Base-by-base conservation (phyloP, 2,113 vertebrate species). In the Cygnus buccinator region DNA sequence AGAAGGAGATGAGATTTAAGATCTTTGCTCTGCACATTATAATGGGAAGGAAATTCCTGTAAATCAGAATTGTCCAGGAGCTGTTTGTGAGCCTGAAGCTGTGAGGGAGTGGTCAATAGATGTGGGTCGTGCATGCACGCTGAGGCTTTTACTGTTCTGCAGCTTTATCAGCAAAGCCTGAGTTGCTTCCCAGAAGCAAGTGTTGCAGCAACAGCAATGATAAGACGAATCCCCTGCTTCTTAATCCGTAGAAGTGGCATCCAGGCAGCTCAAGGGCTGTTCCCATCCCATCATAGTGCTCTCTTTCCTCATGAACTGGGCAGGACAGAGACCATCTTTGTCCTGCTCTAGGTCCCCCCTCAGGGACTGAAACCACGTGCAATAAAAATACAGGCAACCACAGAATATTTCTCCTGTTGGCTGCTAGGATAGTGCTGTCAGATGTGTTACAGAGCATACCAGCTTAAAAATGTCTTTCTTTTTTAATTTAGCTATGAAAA, bases 401-500 rank as follows among this genome's bases (percentile, higher is more conserved):
- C 28, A 58, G 66, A 70, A 13, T 76, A 50, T 85, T 95, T 62
- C 29, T 81, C 29, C n/a, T 19, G 9, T 65, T 81, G 90, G 13
- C 31, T 89, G 46, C 74, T 46, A 50, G 35, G 48, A 23, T 93
- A 7, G 50, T 2, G 4, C 28, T 87, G 48, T 70, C 79, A 59
- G 50, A 66, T 78, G 31, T 2, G 2, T 84, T 75, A 55, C 1
- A 5, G 62, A 96, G 15, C 62, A 76, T 0, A 0, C 12, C 29
- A 85, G 35, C 72, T 84, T 93, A 61, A 91, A 93, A 43, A 61
- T 11, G 17, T 72, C 20, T 94, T 68, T 28, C 41, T 91, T 29
- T 93, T 95, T 89, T 79, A 78, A 89, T 94, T 73, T 91, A 97
- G 97, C n/a, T 97, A 94, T 66, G 81, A 67, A 89, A 70, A 88